These are phyloP conservation scores for Calliscelio sp. DNA, from an alignment of 2,888 invertebrate genomes.

Conservation along the genomic window DNA sequence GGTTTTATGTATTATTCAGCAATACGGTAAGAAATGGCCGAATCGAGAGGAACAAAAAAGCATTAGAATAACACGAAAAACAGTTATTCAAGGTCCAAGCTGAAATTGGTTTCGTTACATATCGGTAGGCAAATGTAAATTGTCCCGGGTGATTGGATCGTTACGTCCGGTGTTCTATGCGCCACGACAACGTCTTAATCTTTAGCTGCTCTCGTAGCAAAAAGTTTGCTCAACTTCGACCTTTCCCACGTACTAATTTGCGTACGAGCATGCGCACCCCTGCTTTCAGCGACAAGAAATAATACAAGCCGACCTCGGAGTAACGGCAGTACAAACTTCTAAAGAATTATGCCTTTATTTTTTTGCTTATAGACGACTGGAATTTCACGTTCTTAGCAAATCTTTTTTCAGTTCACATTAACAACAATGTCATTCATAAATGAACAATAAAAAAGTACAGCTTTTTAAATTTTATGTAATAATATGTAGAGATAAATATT, in stretches of 20 bases:
- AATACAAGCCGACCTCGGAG: slow-evolving; percentile 57
- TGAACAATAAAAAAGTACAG: too few relatives aligned
- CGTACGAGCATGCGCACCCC: slow-evolving; percentile 49
- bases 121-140: slow-evolving; percentile 2
- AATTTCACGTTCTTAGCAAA: too few relatives aligned
- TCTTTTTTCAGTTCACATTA: too few relatives aligned
- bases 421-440: too few relatives aligned
- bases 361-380: too few relatives aligned
- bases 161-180: slow-evolving; percentile 6
- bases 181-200: slow-evolving; percentile 31
- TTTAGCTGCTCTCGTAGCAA: background rate
- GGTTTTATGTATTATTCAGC: slow-evolving; percentile 49
- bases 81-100: slow-evolving; percentile 37
- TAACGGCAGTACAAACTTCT: slow-evolving; percentile 65
- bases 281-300: slow-evolving; percentile 55
- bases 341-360: slow-evolving; percentile 43
- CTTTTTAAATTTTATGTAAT: too few relatives aligned
- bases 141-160: slow-evolving; percentile 7
- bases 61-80: slow-evolving; percentile 8
- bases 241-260: slow-evolving; percentile 71
- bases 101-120: background rate
- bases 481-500: too few relatives aligned
- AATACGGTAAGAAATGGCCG: slow-evolving; percentile 12
- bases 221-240: slow-evolving; percentile 47
- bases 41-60: slow-evolving; percentile 7